phyloP scores from a whole-genome alignment of 2,888 invertebrate genomes.

The Pelosia muscerda region DNA sequence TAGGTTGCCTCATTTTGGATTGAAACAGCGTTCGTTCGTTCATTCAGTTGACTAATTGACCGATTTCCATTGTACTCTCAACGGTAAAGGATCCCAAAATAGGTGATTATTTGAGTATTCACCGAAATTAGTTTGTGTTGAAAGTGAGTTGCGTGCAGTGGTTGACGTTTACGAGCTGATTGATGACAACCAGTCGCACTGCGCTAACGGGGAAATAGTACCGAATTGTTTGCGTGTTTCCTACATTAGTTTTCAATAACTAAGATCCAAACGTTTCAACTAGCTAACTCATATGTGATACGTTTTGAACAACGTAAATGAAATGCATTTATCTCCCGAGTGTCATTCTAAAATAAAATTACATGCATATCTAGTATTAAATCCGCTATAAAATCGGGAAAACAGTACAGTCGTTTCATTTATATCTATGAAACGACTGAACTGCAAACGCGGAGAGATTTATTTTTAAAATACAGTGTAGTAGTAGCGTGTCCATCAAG shows the following conservation, averaged over 20 bases:
- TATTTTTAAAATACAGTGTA: too few relatives aligned
- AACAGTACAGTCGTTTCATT: too few relatives aligned
- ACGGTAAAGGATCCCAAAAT: conserved; percentile 1
- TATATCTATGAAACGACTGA: too few relatives aligned
- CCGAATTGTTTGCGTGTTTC: background rate
- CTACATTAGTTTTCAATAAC: background rate
- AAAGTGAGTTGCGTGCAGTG: conserved; percentile 8
- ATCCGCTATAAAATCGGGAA: too few relatives aligned
- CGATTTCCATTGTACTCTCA: conserved; percentile 1
- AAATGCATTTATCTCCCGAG: too few relatives aligned
- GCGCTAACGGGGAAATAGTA: background rate
- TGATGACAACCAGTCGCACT: conserved; percentile 14
- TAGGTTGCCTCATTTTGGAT: background rate
- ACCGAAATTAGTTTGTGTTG: conserved; percentile 11
- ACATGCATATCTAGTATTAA: too few relatives aligned
- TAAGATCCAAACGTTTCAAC: background rate
- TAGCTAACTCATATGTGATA: background rate
- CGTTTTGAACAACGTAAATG: background rate
- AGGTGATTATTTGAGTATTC: conserved; percentile 3
- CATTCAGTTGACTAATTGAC: background rate
- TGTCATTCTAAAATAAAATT: too few relatives aligned
- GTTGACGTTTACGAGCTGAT: conserved; percentile 18
- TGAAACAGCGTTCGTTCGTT: background rate
- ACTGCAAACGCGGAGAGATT: too few relatives aligned
- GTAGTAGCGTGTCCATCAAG: too few relatives aligned